phyloP scores from a whole-genome alignment of 2,797 vertebrate species.

The Ctenosaura bakeri region DNA sequence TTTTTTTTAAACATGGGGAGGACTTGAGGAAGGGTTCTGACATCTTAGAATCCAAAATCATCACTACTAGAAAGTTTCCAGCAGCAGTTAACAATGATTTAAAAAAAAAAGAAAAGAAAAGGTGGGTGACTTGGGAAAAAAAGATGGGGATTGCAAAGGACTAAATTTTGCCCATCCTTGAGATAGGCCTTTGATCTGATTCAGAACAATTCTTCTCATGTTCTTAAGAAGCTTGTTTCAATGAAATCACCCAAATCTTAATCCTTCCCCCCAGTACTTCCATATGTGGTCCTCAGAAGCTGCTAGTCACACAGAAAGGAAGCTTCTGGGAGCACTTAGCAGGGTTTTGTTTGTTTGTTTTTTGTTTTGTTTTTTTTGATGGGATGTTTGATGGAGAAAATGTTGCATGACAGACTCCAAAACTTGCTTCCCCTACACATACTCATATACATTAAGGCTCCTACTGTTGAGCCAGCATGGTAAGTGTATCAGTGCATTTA shows the following conservation, averaged over 20 bases:
- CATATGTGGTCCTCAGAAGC: neutral
- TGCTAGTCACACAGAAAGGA: neutral
- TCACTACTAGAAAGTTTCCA: too few species aligned
- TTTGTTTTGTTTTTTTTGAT: neutral
- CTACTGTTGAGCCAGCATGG: neutral
- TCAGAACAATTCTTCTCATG: neutral
- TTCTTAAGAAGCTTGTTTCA: neutral
- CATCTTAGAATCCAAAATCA: too few species aligned
- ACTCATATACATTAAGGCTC: neutral
- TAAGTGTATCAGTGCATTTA: neutral
- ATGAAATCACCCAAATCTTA: neutral
- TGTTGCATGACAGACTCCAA: neutral
- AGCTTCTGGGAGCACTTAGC: neutral
- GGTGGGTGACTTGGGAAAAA: too few species aligned
- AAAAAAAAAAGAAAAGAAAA: too few species aligned
- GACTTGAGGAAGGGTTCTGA: too few species aligned
- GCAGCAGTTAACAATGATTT: too few species aligned
- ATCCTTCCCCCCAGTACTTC: neutral
- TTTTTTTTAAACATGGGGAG: too few species aligned
- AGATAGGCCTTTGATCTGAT: neutral
- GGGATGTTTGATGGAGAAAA: neutral
- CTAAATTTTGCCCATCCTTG: too few species aligned
- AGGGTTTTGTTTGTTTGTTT: neutral
- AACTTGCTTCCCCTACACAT: neutral
- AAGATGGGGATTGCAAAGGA: too few species aligned